Evolutionary conservation across 1,140 invertebrate species (phyloP), one percentile per base, ranked within the genome.

Genomic region (Drosophila murphyi): DNA sequence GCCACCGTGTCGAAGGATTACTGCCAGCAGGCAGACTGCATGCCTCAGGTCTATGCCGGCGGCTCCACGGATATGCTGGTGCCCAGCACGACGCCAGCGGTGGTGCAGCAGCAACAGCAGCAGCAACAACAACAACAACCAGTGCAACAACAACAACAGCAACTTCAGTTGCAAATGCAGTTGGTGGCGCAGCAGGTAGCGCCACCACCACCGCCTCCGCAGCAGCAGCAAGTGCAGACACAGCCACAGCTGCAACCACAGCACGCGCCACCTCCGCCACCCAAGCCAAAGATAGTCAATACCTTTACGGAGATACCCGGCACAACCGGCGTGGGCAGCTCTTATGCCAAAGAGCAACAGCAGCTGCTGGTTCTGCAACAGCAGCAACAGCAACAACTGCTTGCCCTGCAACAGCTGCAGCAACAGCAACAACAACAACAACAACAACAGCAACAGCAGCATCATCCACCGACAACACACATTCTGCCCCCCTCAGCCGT

Each of bases 1-100:
- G 86, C 92, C 45, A 92, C 92, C 3, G 92, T 92, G 8, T 92
- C 92, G 0, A 92, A 92, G 78, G 91, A 92, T 60, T 92, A 92
- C 47, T 92, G 83, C 71, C 89, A 91, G 63, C 89, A 92, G 80
- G 76, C 91, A 60, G 91, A 91, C 68, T 92, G 90, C 67, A 79
- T 92, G 67, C 86, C 91, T 4, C 91, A 90, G 55, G 64, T 80
- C n/a, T 86, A 78, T 59, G 64, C 56, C 2, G 57, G 54, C n/a
- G 65, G 72, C 41, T 79, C 77, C 48, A 75, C 72, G 12, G 82
- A 90, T 43, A 82, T 87, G 68, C 35, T 90, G 39, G 60, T 88
- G 69, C 28, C 55, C 5, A 54, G 10, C 32, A 34, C 72, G 3
- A 61, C 72, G 28, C 50, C 12, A 5, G 4, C 41, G 20, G 41